Evolutionary conservation across 2,113 vertebrate genomes (phyloP), one percentile per base, ranked within the genome.

Genomic region (Phaethon lepturus): DNA sequence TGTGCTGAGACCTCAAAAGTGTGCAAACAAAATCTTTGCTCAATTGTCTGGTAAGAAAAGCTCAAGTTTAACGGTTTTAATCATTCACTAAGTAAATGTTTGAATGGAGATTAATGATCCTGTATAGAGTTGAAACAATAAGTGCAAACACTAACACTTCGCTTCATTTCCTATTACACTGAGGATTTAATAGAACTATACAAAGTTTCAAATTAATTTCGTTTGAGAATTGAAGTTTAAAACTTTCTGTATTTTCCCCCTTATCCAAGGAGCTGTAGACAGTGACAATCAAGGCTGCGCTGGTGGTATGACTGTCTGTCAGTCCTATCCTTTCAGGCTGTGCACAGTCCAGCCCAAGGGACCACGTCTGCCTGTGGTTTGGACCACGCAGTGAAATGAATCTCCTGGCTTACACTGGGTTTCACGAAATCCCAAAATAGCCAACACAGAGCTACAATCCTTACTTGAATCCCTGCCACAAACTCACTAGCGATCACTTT

Each of bases 51-150:
- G 23, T 20, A 88, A 86, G 17, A 71, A 72, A 91, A 68, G 9
- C 59, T 74, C 35, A 76, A 9, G 2, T 92, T 92, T 95, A 74
- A 84, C 28, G 45, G 55, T 71, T 63, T 86, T 40, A 88, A 83
- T 92, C 62, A 90, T 67, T 82, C 66, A 72, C 13, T 77, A 63
- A 80, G 55, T 73, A 84, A 85, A 86, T 74, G n/a, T 84, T 91
- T 91, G 77, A 85, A 91, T 58, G 50, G 81, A 84, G 81, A 90
- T 91, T 78, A 95, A 93, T 92, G 60, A 78, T 68, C 53, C 42
- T 38, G 18, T 44, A 58, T 14, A 64, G 33, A 85, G 17, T 19
- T 86, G 44, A 88, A 88, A 92, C 40, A 87, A 0, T 29, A 88
- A 69, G n/a, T 31, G 42, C 26, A 84, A 94, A 87, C 2, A 11